These are phyloP conservation scores for Ibycter americanus DNA, from an alignment of 2,797 vertebrate genomes.

Conservation along the genomic window DNA sequence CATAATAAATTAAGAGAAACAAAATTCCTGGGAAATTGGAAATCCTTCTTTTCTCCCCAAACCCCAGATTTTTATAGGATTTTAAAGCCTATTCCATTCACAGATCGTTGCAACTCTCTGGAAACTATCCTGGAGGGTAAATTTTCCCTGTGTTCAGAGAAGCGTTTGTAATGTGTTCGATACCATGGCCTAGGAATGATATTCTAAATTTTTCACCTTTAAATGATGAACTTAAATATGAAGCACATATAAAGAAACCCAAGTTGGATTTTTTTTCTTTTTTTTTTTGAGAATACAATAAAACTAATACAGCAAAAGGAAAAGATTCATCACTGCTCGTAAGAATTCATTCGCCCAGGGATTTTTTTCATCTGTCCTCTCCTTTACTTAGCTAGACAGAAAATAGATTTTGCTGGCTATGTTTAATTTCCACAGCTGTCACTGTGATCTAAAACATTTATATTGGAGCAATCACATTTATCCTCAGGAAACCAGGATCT, in stretches of 20 bases:
- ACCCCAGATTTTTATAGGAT: not conserved
- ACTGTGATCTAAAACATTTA: slow-evolving; percentile 60
- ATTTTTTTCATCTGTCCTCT: slow-evolving; percentile 48
- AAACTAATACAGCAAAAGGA: slow-evolving; percentile 19
- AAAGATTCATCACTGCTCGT: slow-evolving; percentile 2
- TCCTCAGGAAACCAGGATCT: slow-evolving; percentile 24
- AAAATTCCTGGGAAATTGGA: not conserved
- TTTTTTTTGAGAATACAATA: not conserved
- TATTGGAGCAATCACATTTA: slow-evolving; percentile 32
- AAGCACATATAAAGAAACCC: not conserved
- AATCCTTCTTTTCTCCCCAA: not conserved
- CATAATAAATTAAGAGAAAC: not conserved
- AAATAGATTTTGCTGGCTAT: slow-evolving; percentile 55
- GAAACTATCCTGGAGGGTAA: not conserved
- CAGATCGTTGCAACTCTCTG: not conserved
- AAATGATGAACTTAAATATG: not conserved
- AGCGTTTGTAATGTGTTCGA: not conserved
- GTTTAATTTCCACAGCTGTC: slow-evolving; percentile 62
- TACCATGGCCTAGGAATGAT: not conserved
- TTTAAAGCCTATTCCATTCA: not conserved
- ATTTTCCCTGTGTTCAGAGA: not conserved
- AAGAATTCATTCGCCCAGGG: not conserved
- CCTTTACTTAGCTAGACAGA: slow-evolving; percentile 41
- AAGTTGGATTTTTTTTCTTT: not conserved
- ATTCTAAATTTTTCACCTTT: not conserved